Evolutionary conservation across 2,797 vertebrate genomes (phyloP).

Genomic region (Pterois miles): DNA sequence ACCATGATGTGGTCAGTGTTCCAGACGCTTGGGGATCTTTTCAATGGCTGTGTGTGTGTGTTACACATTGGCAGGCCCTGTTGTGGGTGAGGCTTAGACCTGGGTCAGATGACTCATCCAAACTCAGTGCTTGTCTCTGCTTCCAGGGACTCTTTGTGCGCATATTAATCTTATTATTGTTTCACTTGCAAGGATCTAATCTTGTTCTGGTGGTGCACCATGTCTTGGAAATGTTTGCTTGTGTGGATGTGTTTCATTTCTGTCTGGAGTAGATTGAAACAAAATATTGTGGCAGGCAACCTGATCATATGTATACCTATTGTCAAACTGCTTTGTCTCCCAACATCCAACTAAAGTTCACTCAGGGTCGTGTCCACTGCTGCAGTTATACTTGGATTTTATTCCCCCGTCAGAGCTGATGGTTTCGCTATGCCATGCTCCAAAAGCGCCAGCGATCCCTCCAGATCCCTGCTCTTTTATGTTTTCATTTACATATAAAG

Average conservation of each 20-base stretch:
- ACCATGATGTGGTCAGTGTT: slow-evolving; percentile 68
- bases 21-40: slow-evolving; percentile 73
- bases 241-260: slow-evolving; percentile 51
- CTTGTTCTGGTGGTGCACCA: slow-evolving; percentile 38
- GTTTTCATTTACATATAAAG: slow-evolving; percentile 70
- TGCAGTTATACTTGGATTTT: slow-evolving; percentile 43
- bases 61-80: slow-evolving; percentile 47
- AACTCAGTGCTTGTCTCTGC: slow-evolving; percentile 49
- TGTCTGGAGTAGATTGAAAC: slow-evolving; percentile 65
- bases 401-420: slow-evolving; percentile 43
- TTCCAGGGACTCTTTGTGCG: slow-evolving; percentile 57
- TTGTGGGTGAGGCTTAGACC: slow-evolving; percentile 62
- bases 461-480: slow-evolving; percentile 40
- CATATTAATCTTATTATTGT: slow-evolving; percentile 67
- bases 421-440: slow-evolving; percentile 37
- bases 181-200: slow-evolving; percentile 58
- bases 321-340: slow-evolving; percentile 59
- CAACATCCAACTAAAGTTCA: slow-evolving; percentile 28
- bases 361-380: slow-evolving; percentile 43
- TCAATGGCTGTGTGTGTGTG: slow-evolving; percentile 55
- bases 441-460: slow-evolving; percentile 18
- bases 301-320: slow-evolving; percentile 65
- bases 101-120: slow-evolving; percentile 76
- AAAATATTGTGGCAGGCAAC: slow-evolving; percentile 62
- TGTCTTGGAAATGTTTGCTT: slow-evolving; percentile 60